Evolutionary conservation across 2,113 vertebrate species (phyloP).

Genomic region (Pseudolaguvia tuberculata): DNA sequence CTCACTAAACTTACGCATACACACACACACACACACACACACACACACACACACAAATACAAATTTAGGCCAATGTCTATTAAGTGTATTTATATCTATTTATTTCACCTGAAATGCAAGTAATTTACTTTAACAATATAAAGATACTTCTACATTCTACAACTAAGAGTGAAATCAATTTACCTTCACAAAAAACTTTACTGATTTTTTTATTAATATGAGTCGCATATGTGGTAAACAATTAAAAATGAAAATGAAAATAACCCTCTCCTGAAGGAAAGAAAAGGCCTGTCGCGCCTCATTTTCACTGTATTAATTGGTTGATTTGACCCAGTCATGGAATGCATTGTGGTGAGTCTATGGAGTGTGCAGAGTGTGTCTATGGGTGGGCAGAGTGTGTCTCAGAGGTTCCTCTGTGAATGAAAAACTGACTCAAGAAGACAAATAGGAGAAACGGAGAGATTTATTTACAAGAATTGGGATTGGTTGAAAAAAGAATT

Average conservation of each 20-base stretch:
- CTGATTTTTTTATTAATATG: slow-evolving; percentile 7
- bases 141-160: neutral
- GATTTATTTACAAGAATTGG: slow-evolving; percentile 41
- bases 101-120: neutral
- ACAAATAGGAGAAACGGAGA: slow-evolving; percentile 51
- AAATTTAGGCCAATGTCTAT: slow-evolving; percentile 7
- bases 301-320: slow-evolving; percentile 69
- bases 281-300: slow-evolving; percentile 60
- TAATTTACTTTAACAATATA: neutral
- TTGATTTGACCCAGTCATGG: slow-evolving; percentile 55
- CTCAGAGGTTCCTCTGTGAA: slow-evolving; percentile 43
- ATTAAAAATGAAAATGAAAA: slow-evolving; percentile 62
- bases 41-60: neutral
- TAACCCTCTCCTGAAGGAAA: slow-evolving; percentile 52
- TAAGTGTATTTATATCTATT: slow-evolving; percentile 1
- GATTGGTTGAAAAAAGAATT: slow-evolving; percentile 49
- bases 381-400: slow-evolving; percentile 56
- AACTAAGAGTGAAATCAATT: neutral
- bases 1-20: neutral
- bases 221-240: slow-evolving; percentile 3
- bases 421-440: slow-evolving; percentile 57
- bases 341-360: slow-evolving; percentile 52
- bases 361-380: too few relatives aligned
- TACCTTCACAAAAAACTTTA: neutral
- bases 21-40: neutral